A percentile compares a stretch with the other conserved stretches of the same genome.
Evolutionary conservation across 2,797 vertebrate genomes (phyloP).

Genomic region (Podargus strigoides): DNA sequence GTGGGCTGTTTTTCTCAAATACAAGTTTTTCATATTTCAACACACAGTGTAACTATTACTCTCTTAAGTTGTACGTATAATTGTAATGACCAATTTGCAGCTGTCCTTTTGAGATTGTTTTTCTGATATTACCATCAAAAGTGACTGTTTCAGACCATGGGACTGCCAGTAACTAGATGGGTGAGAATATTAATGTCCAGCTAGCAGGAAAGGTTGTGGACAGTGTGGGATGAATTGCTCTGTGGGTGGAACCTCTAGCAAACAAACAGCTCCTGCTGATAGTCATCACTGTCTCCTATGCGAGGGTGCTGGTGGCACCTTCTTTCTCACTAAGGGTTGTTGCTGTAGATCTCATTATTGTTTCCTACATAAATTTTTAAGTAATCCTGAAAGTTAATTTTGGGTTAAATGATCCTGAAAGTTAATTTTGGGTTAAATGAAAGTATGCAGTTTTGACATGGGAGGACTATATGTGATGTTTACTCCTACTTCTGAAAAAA

Average conservation of each 20-base stretch:
- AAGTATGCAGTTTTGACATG: neutral
- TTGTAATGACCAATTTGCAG: neutral
- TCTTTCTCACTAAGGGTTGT: neutral
- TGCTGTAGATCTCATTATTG: neutral
- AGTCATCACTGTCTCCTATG: neutral
- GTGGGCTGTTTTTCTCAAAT: neutral
- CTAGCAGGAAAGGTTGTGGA: neutral
- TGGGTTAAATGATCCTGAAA: neutral
- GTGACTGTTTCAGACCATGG: neutral
- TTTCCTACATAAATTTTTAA: neutral
- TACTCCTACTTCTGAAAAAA: neutral
- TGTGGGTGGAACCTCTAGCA: neutral
- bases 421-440: neutral
- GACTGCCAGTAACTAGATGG: too few species aligned
- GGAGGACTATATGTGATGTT: neutral
- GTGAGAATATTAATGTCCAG: neutral
- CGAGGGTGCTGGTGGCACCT: neutral
- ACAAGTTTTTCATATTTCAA: neutral
- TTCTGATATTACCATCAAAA: neutral
- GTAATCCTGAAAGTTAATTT: neutral
- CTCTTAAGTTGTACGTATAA: neutral
- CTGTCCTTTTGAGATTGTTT: neutral
- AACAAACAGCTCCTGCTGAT: neutral
- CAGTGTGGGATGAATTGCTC: neutral
- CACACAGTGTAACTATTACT: neutral